Percentiles rank a stretch among this genome's conserved stretches.
Conservation (phyloP, 1,140 invertebrate genomes). For the Ruditapes philippinarum region DNA sequence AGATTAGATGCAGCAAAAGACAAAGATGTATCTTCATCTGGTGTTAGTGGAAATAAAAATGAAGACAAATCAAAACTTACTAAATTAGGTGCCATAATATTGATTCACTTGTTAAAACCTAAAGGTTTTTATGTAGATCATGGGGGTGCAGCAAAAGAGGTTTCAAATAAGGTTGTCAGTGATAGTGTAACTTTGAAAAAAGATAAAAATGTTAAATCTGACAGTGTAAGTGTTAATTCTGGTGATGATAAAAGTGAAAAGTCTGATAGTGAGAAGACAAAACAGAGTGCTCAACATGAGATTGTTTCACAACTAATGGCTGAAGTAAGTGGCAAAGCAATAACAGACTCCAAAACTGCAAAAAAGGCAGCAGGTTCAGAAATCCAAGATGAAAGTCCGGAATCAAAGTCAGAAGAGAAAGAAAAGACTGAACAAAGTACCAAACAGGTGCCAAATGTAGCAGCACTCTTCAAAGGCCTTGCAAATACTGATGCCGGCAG, state of each 20-base stretch:
- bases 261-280: not conserved
- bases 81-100: not conserved
- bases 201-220: not conserved
- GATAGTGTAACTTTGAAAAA: not conserved
- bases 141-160: not conserved
- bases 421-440: not conserved
- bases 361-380: not conserved
- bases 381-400: slow-evolving; percentile 11
- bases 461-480: slow-evolving; percentile 32
- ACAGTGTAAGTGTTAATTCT: not conserved
- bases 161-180: not conserved
- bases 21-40: too few relatives aligned
- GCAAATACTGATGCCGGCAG: not conserved
- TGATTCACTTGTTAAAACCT: not conserved
- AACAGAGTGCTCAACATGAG: slow-evolving; percentile 16
- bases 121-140: slow-evolving; percentile 35
- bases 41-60: not conserved
- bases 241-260: not conserved
- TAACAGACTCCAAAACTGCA: not conserved
- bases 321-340: slow-evolving; percentile 26
- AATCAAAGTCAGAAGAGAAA: not conserved
- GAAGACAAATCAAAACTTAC: not conserved
- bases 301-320: slow-evolving; percentile 45
- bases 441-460: slow-evolving; percentile 45
- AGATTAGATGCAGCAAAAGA: not conserved